These are phyloP conservation scores for Dipodomys merriami DNA, from an alignment of 2,113 vertebrate species.

Conservation along the genomic window DNA sequence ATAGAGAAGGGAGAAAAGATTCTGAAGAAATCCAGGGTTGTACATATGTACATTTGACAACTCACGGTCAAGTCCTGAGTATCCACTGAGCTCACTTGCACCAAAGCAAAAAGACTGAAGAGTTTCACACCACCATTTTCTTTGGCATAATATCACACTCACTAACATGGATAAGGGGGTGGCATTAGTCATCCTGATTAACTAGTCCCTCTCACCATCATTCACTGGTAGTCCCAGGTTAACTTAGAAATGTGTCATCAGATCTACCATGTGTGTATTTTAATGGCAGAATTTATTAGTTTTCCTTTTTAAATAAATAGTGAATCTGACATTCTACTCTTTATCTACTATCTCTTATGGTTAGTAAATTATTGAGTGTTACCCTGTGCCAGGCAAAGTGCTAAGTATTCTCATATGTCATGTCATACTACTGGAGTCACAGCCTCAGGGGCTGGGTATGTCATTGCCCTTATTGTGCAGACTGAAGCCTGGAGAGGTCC, in stretches of 20 bases:
- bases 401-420: neutral
- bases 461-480: conserved; percentile 56
- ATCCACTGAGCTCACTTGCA: neutral
- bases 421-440: neutral
- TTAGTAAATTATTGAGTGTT: neutral
- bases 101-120: neutral
- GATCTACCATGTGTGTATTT: neutral
- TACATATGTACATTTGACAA: neutral
- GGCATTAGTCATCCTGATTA: neutral
- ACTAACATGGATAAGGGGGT: neutral
- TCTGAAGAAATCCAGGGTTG: conserved; percentile 26
- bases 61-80: neutral
- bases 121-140: neutral
- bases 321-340: neutral
- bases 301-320: neutral
- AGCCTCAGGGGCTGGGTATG: neutral
- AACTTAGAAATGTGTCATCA: neutral
- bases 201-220: neutral
- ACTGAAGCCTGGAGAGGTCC: conserved; percentile 7
- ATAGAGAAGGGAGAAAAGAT: neutral
- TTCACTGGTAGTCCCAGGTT: neutral
- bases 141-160: neutral
- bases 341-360: neutral
- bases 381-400: neutral
- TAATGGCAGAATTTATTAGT: neutral